A percentile compares a stretch with the other conserved stretches of the same genome.
phyloP scores from a whole-genome alignment of 2,113 vertebrate genomes.

The Fukomys damarensis region DNA sequence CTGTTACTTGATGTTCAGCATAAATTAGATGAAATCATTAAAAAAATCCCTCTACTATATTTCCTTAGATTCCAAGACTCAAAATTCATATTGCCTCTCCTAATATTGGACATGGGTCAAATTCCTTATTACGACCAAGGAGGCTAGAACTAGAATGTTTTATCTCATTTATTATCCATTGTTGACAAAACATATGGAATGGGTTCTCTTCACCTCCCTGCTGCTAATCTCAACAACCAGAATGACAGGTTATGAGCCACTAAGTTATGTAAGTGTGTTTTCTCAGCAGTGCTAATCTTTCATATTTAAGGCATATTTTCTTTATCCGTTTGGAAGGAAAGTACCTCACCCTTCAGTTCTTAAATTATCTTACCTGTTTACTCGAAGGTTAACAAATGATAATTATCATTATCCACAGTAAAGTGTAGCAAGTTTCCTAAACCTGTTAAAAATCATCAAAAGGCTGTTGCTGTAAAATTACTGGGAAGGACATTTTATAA shows the following conservation, averaged over 20 bases:
- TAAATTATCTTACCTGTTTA: neutral
- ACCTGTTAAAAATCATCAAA: neutral
- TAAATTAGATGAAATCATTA: slow-evolving; percentile 25
- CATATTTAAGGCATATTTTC: neutral
- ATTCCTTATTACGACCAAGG: neutral
- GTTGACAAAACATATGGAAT: neutral
- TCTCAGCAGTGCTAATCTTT: neutral
- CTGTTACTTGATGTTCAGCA: neutral
- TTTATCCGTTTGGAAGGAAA: neutral
- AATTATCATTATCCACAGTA: slow-evolving; percentile 17
- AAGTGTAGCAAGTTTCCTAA: neutral
- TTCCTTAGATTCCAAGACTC: neutral
- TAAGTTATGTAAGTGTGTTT: neutral
- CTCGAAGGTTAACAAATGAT: neutral
- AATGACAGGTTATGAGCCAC: neutral
- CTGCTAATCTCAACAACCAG: neutral
- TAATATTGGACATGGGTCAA: neutral
- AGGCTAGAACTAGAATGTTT: neutral
- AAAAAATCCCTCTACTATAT: neutral
- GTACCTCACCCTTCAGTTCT: neutral
- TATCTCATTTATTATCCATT: neutral
- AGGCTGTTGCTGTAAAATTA: neutral
- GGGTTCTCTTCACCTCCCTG: neutral
- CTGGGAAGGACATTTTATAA: slow-evolving; percentile 2
- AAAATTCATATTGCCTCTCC: neutral